Conservation (phyloP, 2,797 vertebrate species). For the Myiotriccus ornatus region DNA sequence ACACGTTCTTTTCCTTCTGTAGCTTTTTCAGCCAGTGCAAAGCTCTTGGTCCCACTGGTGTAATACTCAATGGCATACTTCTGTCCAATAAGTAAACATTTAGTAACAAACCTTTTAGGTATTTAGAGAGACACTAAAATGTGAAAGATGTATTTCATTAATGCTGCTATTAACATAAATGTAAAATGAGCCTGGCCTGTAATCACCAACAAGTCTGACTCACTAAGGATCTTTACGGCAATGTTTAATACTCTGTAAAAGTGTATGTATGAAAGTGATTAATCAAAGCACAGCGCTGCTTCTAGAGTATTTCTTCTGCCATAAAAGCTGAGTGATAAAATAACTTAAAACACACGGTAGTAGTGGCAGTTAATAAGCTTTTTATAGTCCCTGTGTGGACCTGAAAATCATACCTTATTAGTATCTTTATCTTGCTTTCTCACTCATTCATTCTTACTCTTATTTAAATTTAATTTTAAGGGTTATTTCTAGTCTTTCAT, state of each 20-base stretch:
- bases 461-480: conserved; percentile 74
- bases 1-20: background rate
- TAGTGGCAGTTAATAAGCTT: conserved; percentile 76
- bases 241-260: conserved; percentile 69
- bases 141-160: conserved; percentile 74
- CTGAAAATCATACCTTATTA: conserved; percentile 81
- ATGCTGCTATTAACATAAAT: conserved; percentile 70
- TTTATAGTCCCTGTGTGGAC: conserved; percentile 78
- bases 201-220: conserved; percentile 72
- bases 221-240: conserved; percentile 57
- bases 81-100: conserved; percentile 72
- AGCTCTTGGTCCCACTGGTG: conserved; percentile 1
- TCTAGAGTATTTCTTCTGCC: conserved; percentile 70
- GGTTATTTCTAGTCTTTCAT: conserved; percentile 37
- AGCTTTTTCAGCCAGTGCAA: background rate
- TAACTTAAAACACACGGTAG: conserved; percentile 70
- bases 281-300: conserved; percentile 71
- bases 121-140: conserved; percentile 70
- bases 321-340: conserved; percentile 72
- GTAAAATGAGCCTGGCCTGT: conserved; percentile 72
- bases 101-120: conserved; percentile 73
- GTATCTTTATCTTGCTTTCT: conserved; percentile 79
- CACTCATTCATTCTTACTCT: conserved; percentile 71
- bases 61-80: background rate
- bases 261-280: conserved; percentile 74